Evolutionary conservation across 2,113 vertebrate species (phyloP).

Genomic region (Microcebus tavaratra): DNA sequence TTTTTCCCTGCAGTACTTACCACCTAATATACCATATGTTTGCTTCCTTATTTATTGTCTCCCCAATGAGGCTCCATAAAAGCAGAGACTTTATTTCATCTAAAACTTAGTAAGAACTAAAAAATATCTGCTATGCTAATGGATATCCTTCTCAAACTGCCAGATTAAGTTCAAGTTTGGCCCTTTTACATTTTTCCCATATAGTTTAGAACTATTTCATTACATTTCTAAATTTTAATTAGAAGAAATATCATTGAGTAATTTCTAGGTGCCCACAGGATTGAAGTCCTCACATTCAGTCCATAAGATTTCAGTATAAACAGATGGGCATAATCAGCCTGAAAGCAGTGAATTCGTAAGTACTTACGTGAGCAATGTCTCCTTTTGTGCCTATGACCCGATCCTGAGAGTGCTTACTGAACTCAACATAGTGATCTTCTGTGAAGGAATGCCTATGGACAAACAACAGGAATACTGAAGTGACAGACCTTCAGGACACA

Average conservation of each 20-base stretch:
- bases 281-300: not conserved
- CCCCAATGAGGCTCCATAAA: not conserved
- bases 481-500: not conserved
- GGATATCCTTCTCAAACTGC: not conserved
- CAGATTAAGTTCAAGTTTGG: not conserved
- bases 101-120: conserved; percentile 29
- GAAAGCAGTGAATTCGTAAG: not conserved
- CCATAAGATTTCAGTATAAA: not conserved
- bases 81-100: not conserved
- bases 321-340: not conserved
- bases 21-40: not conserved
- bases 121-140: not conserved
- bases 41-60: conserved; percentile 6
- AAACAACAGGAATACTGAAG: conserved; percentile 61
- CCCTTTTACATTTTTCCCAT: not conserved
- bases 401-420: conserved; percentile 99
- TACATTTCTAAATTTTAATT: not conserved
- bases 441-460: conserved; percentile 95
- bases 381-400: conserved; percentile 98
- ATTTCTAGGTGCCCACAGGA: not conserved
- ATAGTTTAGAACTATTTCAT: not conserved
- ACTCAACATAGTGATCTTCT: conserved; percentile 99
- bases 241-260: not conserved
- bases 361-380: conserved; percentile 95
- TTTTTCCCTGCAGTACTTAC: not conserved